phyloP scores from a whole-genome alignment of 2,113 vertebrate genomes.

The Alces alces region DNA sequence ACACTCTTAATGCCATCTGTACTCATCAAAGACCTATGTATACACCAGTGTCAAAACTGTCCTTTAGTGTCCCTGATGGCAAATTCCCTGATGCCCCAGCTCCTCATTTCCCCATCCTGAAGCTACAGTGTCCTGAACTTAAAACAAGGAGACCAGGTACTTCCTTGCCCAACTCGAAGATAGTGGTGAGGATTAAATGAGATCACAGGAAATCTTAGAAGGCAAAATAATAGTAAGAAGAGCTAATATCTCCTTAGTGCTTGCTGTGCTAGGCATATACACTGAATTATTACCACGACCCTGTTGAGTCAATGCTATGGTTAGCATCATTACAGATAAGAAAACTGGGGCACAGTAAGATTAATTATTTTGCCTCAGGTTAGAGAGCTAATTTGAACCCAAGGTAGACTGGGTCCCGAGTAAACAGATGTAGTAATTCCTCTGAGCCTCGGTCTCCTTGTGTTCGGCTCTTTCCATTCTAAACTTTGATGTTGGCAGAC shows the following conservation, averaged over 20 bases:
- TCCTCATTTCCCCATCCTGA: not conserved
- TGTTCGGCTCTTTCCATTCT: not conserved
- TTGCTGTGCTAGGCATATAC: not conserved
- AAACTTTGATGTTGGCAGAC: not conserved
- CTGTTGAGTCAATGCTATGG: not conserved
- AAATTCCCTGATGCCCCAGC: not conserved
- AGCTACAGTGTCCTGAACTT: not conserved
- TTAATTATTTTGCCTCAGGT: not conserved
- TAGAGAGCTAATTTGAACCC: not conserved
- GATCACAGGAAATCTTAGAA: not conserved
- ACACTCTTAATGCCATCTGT: constrained; percentile 29
- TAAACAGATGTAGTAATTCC: not conserved
- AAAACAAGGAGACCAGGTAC: not conserved
- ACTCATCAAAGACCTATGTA: not conserved
- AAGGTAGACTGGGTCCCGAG: not conserved
- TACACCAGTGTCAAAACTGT: not conserved
- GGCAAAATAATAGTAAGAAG: not conserved
- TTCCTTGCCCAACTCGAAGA: not conserved
- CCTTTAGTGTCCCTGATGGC: not conserved
- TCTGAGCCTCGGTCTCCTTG: not conserved
- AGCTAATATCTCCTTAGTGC: not conserved
- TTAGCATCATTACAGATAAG: not conserved
- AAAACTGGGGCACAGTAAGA: not conserved
- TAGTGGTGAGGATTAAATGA: not conserved
- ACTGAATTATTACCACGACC: not conserved